Evolutionary conservation across 2,888 invertebrate genomes (phyloP), one percentile per base, ranked within the genome.

Genomic region (Eupithecia subumbrata): DNA sequence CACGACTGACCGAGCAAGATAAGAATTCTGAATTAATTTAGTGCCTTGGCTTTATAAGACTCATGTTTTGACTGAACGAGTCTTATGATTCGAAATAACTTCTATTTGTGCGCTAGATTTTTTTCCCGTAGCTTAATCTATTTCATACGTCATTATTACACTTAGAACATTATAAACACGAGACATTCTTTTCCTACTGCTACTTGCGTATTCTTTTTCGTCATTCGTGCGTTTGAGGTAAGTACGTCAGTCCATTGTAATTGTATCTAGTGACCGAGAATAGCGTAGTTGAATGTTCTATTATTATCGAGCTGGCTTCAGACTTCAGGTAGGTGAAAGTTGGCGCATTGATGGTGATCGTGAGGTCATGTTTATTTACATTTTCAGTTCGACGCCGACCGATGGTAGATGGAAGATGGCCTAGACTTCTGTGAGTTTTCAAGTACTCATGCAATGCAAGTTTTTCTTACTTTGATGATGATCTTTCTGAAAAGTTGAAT

Each of bases 291-390:
- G 52, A 68, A 69, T 69, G 56, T 72, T 77, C 77, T 77, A 75
- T 75, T 74, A 70, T 37, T 76, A 74, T 74, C 63, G 78, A 64
- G 48, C 71, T 52, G 45, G 30, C 9, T 71, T 73, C 45, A 72
- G 64, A 25, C 25, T 60, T 60, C 12, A 64, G 69, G 34, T 40
- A 64, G 75, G 73, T 73, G 74, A 78, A 78, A 76, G 73, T 76
- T 68, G 66, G 72, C 63, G 69, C 43, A 69, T 68, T 43, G 64
- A 30, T 14, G 52, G 64, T 60, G 52, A 52, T 18, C 30, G 45
- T 69, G 48, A 69, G 69, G 68, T 75, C 72, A 72, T 72, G 72
- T 72, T 72, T 72, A 76, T 69, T 76, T 74, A 74, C 48, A 30
- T 68, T 71, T 64, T 63, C 60, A 60, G 60, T 25, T 25, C 22